Percentiles rank a stretch among this genome's conserved stretches.
These are phyloP conservation scores for Molanna angustata DNA, from an alignment of 2,888 invertebrate species.

Conservation along the genomic window DNA sequence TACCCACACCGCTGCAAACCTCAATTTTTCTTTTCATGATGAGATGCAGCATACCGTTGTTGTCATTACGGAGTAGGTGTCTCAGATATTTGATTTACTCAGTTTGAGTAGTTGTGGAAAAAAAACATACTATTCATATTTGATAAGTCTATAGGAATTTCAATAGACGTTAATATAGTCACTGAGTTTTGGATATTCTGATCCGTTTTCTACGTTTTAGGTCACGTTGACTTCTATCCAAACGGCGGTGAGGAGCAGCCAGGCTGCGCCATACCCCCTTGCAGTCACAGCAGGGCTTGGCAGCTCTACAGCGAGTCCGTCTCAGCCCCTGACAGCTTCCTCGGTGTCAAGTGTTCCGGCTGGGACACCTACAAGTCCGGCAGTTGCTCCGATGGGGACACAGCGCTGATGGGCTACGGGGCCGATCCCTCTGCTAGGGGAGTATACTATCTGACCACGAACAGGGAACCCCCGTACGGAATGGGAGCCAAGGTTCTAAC, in stretches of 20 bases:
- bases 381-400: slow-evolving; percentile 4
- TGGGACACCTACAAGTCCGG: slow-evolving; percentile 39
- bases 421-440: slow-evolving; percentile 37
- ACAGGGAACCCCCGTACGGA: slow-evolving; percentile 39
- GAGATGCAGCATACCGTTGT: no score
- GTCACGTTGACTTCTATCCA: slow-evolving; percentile 47
- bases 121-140: no score
- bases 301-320: slow-evolving; percentile 41
- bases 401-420: slow-evolving; percentile 42
- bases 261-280: slow-evolving; percentile 43
- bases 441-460: slow-evolving; percentile 42
- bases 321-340: slow-evolving; percentile 36
- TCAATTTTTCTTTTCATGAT: no score
- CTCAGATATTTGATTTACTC: no score
- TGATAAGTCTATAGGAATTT: no score
- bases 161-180: no score
- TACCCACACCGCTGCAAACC: no score
- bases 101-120: no score
- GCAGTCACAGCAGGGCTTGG: slow-evolving; percentile 47
- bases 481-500: background rate
- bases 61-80: no score
- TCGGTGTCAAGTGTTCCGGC: slow-evolving; percentile 38
- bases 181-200: no score
- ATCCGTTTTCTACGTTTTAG: slow-evolving; percentile 37
- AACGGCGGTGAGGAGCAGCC: slow-evolving; percentile 47